Percentiles rank a stretch among this genome's conserved stretches.
Conservation (phyloP, 2,113 vertebrate genomes). For the Dromiciops gliroides region DNA sequence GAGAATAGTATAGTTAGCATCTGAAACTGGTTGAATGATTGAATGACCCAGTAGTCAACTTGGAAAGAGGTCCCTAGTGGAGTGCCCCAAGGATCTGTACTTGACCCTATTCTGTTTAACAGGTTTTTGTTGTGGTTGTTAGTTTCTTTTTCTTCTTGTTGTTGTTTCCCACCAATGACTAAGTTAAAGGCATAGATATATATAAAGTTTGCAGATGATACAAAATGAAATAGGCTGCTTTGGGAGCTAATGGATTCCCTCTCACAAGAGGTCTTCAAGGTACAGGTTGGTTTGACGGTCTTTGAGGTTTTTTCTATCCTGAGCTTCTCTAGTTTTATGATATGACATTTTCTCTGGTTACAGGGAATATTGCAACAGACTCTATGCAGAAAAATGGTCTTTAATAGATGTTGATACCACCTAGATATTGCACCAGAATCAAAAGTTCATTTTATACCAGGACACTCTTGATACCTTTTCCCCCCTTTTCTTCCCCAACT, state of each 20-base stretch:
- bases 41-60: neutral
- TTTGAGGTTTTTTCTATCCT: neutral
- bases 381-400: conserved; percentile 17
- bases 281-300: neutral
- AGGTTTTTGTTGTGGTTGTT: neutral
- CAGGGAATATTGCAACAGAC: neutral
- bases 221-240: neutral
- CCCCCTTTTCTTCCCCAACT: conserved; percentile 79
- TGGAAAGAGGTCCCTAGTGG: neutral
- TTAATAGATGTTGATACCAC: conserved; percentile 41
- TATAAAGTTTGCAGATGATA: neutral
- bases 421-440: conserved; percentile 48
- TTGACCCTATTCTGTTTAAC: neutral
- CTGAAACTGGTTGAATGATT: neutral
- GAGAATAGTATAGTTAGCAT: neutral
- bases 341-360: neutral
- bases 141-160: neutral
- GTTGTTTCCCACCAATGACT: neutral
- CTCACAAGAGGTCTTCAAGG: neutral
- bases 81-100: neutral
- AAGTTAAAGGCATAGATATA: neutral
- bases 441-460: conserved; percentile 80
- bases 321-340: neutral
- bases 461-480: conserved; percentile 78
- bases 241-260: neutral